Evolutionary conservation across 2,888 invertebrate genomes (phyloP).

Genomic region (Drosophila peninsularis): DNA sequence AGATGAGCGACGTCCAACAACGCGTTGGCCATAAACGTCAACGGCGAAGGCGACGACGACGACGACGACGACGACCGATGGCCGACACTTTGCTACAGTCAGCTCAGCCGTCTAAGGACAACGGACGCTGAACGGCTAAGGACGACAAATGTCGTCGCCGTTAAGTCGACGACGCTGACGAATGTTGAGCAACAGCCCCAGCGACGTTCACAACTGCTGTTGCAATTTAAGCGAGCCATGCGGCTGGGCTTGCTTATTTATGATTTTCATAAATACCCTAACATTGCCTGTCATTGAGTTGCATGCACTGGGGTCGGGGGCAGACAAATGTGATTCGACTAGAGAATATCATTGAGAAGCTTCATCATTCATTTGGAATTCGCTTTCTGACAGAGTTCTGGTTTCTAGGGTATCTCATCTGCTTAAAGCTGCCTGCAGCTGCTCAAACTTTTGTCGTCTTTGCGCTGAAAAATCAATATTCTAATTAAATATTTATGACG

Average conservation of each 20-base stretch:
- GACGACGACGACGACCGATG: conserved; percentile 3
- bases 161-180: conserved; percentile 73
- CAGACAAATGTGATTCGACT: too few species aligned
- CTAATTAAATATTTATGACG: conserved; percentile 9
- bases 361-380: too few species aligned
- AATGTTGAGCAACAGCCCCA: conserved; percentile 53
- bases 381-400: too few species aligned
- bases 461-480: conserved; percentile 4
- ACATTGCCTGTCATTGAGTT: too few species aligned
- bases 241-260: conserved; percentile 4
- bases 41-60: background rate
- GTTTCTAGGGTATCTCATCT: background rate
- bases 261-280: conserved; percentile 9
- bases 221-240: conserved; percentile 5
- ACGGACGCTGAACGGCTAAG: conserved; percentile 20
- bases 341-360: too few species aligned
- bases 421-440: background rate
- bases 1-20: conserved; percentile 22
- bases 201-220: conserved; percentile 17
- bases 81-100: conserved; percentile 8
- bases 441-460: background rate
- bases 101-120: conserved; percentile 10
- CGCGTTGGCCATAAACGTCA: conserved; percentile 26
- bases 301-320: too few species aligned
- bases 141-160: conserved; percentile 38